Evolutionary conservation across 1,140 invertebrate species (phyloP).

Genomic region (Acyrthosiphon pisum): DNA sequence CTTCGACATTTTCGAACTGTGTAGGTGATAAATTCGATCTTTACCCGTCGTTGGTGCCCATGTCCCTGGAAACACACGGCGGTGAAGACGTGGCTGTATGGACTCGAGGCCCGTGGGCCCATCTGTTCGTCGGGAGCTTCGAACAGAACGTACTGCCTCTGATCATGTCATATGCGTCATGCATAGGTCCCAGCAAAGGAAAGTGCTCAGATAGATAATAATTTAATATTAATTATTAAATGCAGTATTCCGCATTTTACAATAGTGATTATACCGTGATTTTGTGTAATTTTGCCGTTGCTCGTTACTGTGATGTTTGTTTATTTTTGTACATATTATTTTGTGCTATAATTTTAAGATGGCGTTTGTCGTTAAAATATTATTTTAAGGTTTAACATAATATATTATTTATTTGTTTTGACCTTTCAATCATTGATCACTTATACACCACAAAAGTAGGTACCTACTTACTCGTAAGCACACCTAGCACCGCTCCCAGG

Average conservation of each 20-base stretch:
- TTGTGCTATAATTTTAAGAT: not conserved
- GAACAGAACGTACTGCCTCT: slow-evolving; percentile 77
- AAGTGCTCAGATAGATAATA: slow-evolving; percentile 48
- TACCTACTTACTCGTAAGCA: too few relatives aligned
- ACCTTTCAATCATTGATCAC: not conserved
- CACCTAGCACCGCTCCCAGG: too few relatives aligned
- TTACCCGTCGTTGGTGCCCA: slow-evolving; percentile 66
- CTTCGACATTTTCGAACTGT: not conserved
- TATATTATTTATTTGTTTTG: not conserved
- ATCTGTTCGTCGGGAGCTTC: slow-evolving; percentile 73
- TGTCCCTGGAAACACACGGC: slow-evolving; percentile 70
- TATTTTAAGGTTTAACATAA: not conserved
- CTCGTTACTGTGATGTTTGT: not conserved
- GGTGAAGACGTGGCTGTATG: slow-evolving; percentile 75
- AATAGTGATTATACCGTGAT: not conserved
- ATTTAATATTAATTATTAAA: not conserved
- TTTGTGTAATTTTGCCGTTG: not conserved
- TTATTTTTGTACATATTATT: not conserved
- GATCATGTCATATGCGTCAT: slow-evolving; percentile 73
- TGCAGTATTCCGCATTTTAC: not conserved
- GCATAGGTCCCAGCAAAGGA: slow-evolving; percentile 65
- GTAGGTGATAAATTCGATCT: slow-evolving; percentile 62
- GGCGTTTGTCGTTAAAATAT: not conserved
- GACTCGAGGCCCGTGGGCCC: slow-evolving; percentile 72
- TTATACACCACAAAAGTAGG: not conserved